Percentiles rank a stretch among this genome's conserved stretches.
These are phyloP conservation scores for Astreopora myriophthalma DNA, from an alignment of 64 coral and sea anemone genomes.

Conservation along the genomic window DNA sequence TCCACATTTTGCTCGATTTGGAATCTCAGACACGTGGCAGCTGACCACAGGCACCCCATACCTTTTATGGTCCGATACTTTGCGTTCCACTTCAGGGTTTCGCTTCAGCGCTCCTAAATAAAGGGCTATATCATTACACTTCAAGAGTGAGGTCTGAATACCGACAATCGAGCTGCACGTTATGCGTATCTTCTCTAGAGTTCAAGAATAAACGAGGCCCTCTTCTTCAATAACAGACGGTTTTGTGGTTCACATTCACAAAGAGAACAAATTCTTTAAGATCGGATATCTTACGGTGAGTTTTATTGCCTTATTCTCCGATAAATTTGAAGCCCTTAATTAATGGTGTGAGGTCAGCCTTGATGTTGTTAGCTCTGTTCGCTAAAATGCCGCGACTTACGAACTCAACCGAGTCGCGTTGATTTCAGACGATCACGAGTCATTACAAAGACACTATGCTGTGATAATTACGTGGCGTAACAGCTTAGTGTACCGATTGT, in stretches of 20 bases:
- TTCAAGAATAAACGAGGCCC: not conserved
- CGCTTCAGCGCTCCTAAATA: not conserved
- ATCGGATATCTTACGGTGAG: not conserved
- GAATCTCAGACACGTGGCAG: too few relatives aligned
- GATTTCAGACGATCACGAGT: not conserved
- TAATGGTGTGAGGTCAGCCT: not conserved
- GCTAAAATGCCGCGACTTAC: not conserved
- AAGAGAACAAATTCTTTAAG: not conserved
- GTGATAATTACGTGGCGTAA: not conserved
- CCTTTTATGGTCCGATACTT: not conserved
- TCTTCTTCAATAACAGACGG: not conserved
- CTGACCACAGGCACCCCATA: not conserved
- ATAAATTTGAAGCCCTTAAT: not conserved
- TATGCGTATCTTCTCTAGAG: not conserved
- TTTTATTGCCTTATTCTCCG: not conserved
- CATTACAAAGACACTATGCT: not conserved
- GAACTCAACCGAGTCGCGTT: not conserved
- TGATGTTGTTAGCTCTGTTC: not conserved
- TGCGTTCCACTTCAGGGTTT: not conserved
- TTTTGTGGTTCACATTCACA: not conserved
- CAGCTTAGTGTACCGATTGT: not conserved
- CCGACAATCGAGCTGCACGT: not conserved
- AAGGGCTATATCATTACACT: not conserved
- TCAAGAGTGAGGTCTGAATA: not conserved
- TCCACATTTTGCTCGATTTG: too few relatives aligned